A percentile compares a stretch with the other conserved stretches of the same genome.
phyloP scores from a whole-genome alignment of 2,113 vertebrate genomes.

The Nothoprocta pentlandii region DNA sequence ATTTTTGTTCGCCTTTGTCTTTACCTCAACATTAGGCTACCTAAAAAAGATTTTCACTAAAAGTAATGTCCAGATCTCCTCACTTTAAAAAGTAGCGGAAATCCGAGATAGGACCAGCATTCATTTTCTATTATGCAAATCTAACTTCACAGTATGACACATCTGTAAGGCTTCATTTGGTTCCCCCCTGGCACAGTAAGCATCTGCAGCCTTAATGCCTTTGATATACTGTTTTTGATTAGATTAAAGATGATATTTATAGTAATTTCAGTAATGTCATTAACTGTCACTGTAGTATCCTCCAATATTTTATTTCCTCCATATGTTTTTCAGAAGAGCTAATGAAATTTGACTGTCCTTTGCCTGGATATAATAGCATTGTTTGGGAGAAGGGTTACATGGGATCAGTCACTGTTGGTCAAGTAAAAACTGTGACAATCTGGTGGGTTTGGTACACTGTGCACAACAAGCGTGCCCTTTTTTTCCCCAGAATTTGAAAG shows the following conservation, averaged over 20 bases:
- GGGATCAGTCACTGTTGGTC: not conserved
- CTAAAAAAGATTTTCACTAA: slow-evolving; percentile 10
- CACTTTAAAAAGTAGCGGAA: slow-evolving; percentile 59
- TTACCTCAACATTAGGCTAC: not conserved
- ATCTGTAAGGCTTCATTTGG: slow-evolving; percentile 71
- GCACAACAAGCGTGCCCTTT: not conserved
- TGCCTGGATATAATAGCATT: slow-evolving; percentile 20
- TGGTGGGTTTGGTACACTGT: not conserved
- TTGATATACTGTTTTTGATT: slow-evolving; percentile 68
- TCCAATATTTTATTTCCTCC: slow-evolving; percentile 64
- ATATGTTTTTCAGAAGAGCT: slow-evolving; percentile 53
- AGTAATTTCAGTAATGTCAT: slow-evolving; percentile 67
- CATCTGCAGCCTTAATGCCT: slow-evolving; percentile 58
- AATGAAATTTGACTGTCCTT: slow-evolving; percentile 64
- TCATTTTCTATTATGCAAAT: slow-evolving; percentile 78
- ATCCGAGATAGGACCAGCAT: slow-evolving; percentile 69
- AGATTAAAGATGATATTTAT: slow-evolving; percentile 69
- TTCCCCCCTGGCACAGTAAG: slow-evolving; percentile 60
- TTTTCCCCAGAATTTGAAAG: not conserved
- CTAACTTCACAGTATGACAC: slow-evolving; percentile 70
- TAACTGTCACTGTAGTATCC: slow-evolving; percentile 65
- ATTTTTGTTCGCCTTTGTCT: not conserved
- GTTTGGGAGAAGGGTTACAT: slow-evolving; percentile 27
- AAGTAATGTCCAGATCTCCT: not conserved
- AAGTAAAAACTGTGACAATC: not conserved